A percentile compares a stretch with the other conserved stretches of the same genome.
Evolutionary conservation across 2,888 invertebrate species (phyloP).

Genomic region (Cataglyphis livida): DNA sequence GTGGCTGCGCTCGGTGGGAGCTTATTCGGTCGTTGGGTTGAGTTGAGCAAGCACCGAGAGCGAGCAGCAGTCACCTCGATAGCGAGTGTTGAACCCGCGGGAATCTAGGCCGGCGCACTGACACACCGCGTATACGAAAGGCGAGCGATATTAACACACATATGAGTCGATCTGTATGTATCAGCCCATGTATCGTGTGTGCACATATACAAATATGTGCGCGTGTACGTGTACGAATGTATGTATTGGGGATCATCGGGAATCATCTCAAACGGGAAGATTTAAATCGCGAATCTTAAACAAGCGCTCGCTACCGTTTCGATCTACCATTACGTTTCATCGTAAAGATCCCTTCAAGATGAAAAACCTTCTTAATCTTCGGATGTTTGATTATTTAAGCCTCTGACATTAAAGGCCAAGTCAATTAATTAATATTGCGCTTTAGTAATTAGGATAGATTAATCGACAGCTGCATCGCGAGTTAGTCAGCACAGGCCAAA

Average conservation of each 20-base stretch:
- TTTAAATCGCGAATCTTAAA: conserved; percentile 14
- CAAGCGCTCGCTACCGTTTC: background rate
- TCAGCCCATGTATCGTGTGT: conserved; percentile 52
- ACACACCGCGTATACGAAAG: conserved; percentile 84
- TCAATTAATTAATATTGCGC: conserved; percentile 23
- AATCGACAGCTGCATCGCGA: conserved; percentile 49
- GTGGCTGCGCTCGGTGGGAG: conserved; percentile 75
- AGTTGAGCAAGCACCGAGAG: conserved; percentile 76
- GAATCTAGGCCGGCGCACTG: conserved; percentile 87
- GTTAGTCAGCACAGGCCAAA: conserved; percentile 33
- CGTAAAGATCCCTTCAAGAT: background rate
- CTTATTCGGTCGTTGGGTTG: conserved; percentile 78
- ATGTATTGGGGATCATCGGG: conserved; percentile 56
- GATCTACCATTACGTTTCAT: background rate
- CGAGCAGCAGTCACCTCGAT: conserved; percentile 85
- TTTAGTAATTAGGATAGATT: conserved; percentile 36
- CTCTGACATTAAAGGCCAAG: background rate
- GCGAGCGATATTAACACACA: conserved; percentile 62
- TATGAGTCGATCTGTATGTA: conserved; percentile 61
- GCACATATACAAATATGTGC: conserved; percentile 16
- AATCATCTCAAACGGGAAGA: conserved; percentile 22
- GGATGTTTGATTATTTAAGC: background rate
- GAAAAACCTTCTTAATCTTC: background rate
- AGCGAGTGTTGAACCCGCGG: conserved; percentile 85
- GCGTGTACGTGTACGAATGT: background rate